Conservation (phyloP, 2,888 invertebrate species). For the Polymixis flavicincta region DNA sequence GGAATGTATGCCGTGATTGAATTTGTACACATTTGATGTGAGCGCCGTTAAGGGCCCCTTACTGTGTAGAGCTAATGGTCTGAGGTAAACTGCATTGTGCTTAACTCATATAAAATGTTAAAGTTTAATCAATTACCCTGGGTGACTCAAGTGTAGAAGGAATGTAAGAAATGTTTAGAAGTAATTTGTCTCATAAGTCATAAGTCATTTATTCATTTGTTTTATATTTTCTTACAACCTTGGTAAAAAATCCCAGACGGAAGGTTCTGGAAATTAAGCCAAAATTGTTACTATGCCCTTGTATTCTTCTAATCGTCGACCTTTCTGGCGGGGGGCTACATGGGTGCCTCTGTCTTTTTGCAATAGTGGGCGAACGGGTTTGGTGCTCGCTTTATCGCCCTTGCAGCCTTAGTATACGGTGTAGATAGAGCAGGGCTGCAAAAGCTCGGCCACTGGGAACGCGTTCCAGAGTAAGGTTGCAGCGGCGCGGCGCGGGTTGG, state of each 20-base stretch:
- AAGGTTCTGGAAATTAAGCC: slow-evolving; percentile 45
- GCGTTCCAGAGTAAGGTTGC: slow-evolving; percentile 77
- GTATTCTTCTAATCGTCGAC: slow-evolving; percentile 70
- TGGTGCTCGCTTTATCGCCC: slow-evolving; percentile 78
- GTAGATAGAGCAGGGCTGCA: slow-evolving; percentile 80
- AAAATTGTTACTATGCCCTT: slow-evolving; percentile 51
- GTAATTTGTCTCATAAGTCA: too few relatives aligned
- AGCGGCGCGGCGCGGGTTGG: slow-evolving; percentile 66
- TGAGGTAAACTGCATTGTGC: slow-evolving; percentile 33
- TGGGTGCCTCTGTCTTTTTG: slow-evolving; percentile 70
- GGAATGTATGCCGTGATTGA: slow-evolving; percentile 63
- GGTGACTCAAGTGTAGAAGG: background rate
- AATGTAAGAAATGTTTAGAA: background rate
- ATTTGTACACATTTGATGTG: slow-evolving; percentile 46
- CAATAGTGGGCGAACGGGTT: slow-evolving; percentile 78
- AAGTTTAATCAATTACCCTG: slow-evolving; percentile 3
- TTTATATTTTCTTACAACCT: background rate
- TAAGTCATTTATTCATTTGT: too few relatives aligned
- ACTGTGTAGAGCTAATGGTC: slow-evolving; percentile 41
- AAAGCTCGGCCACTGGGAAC: slow-evolving; percentile 83
- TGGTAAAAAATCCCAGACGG: background rate
- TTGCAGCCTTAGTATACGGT: slow-evolving; percentile 79
- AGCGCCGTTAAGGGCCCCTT: slow-evolving; percentile 39
- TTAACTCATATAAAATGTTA: background rate
- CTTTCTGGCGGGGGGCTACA: slow-evolving; percentile 65